Evolutionary conservation across 2,888 invertebrate genomes (phyloP).

Genomic region (Chrysolina americana): DNA sequence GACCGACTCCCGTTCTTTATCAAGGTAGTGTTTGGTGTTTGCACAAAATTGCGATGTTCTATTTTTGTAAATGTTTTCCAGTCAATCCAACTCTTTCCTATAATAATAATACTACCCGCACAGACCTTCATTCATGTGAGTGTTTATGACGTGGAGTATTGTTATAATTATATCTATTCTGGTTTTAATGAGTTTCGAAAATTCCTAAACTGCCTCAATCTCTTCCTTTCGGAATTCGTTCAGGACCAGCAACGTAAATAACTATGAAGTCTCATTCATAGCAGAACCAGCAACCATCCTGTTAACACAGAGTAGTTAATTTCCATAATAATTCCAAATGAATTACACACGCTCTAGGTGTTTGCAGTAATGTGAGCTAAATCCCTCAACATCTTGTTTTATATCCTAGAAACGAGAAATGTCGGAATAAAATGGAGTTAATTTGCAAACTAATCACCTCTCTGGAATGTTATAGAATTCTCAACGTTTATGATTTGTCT

Average conservation of each 20-base stretch:
- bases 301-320: background rate
- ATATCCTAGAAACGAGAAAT: conserved; percentile 9
- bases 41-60: too few relatives aligned
- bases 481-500: conserved; percentile 12
- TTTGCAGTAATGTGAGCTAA: conserved; percentile 7
- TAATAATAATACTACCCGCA: too few relatives aligned
- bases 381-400: conserved; percentile 24
- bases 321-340: background rate
- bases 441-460: conserved; percentile 16
- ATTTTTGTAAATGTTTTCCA: too few relatives aligned
- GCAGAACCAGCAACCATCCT: background rate
- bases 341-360: conserved; percentile 19
- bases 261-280: background rate
- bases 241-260: background rate
- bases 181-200: too few relatives aligned
- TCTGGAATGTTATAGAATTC: conserved; percentile 3
- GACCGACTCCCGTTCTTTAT: too few relatives aligned
- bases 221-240: too few relatives aligned
- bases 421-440: conserved; percentile 14
- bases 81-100: too few relatives aligned
- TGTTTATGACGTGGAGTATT: too few relatives aligned
- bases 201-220: too few relatives aligned
- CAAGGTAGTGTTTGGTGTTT: too few relatives aligned
- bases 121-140: too few relatives aligned
- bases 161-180: too few relatives aligned